phyloP scores from a whole-genome alignment of 1,140 invertebrate species.

The Delia radicum region DNA sequence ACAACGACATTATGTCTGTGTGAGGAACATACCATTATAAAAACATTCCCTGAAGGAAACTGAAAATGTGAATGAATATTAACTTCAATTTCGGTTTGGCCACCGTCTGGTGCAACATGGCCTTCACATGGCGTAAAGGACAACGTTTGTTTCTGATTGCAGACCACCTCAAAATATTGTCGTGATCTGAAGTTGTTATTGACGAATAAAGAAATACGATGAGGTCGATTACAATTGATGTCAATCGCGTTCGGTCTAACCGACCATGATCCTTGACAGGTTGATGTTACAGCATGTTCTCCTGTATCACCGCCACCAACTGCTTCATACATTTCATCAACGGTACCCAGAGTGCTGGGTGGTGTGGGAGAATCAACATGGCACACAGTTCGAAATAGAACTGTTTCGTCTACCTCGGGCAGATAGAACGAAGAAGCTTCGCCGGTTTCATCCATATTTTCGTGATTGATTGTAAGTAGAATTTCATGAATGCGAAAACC shows the following conservation, averaged over 20 bases:
- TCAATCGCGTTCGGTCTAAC: constrained; percentile 34
- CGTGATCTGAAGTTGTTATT: constrained; percentile 40
- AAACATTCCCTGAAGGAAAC: background rate
- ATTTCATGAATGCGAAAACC: constrained; percentile 49
- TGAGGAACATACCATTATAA: constrained; percentile 21
- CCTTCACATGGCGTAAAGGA: constrained; percentile 40
- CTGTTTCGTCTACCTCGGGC: constrained; percentile 48
- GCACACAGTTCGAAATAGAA: constrained; percentile 49
- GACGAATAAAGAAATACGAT: constrained; percentile 28
- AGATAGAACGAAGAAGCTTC: constrained; percentile 42
- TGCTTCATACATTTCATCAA: constrained; percentile 36
- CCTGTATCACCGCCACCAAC: constrained; percentile 33
- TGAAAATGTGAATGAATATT: constrained; percentile 15
- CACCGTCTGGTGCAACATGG: constrained; percentile 44
- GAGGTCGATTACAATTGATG: constrained; percentile 29
- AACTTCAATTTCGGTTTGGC: constrained; percentile 39
- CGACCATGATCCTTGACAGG: constrained; percentile 38
- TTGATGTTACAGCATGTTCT: constrained; percentile 24
- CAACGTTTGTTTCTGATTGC: constrained; percentile 37
- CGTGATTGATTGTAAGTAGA: constrained; percentile 46
- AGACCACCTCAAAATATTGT: constrained; percentile 45
- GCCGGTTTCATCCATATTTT: constrained; percentile 44
- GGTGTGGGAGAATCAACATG: constrained; percentile 42
- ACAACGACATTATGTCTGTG: too few relatives aligned
- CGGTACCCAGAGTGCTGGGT: constrained; percentile 36